These are phyloP conservation scores for Scaeva pyrastri DNA, from an alignment of 2,888 invertebrate species.

Conservation along the genomic window DNA sequence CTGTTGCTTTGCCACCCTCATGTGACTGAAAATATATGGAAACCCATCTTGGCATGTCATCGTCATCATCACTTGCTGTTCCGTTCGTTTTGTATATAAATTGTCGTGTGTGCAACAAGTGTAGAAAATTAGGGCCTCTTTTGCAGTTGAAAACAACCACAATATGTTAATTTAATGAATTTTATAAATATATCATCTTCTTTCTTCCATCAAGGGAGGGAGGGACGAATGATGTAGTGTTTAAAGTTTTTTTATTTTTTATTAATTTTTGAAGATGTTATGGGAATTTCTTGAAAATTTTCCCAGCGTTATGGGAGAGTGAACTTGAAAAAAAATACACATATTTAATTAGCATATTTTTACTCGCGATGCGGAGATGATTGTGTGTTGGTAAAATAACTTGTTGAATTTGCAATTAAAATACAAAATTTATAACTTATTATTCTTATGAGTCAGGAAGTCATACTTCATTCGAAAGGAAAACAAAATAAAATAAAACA, in stretches of 20 bases:
- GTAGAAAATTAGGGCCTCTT: conserved; percentile 47
- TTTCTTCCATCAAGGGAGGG: neutral
- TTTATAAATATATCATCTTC: conserved; percentile 34
- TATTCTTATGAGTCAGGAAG: conserved; percentile 32
- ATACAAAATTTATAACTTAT: neutral
- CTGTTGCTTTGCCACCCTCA: conserved; percentile 50
- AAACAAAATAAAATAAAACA: no score
- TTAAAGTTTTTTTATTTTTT: conserved; percentile 11
- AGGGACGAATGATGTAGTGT: conserved; percentile 28
- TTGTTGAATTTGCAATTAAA: conserved; percentile 42
- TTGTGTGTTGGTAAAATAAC: neutral
- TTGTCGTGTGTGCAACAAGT: conserved; percentile 58
- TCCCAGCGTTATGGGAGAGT: conserved; percentile 83
- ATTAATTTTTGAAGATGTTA: conserved; percentile 74
- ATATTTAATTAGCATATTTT: neutral
- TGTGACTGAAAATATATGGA: neutral
- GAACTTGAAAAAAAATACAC: conserved; percentile 74
- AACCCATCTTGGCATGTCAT: neutral
- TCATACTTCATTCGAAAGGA: conserved; percentile 22
- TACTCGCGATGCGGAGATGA: neutral
- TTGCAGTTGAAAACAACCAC: conserved; percentile 36
- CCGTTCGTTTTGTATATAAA: conserved; percentile 1
- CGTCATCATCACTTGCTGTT: neutral
- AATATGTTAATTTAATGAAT: conserved; percentile 71
- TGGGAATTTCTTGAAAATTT: conserved; percentile 80